A percentile compares a stretch with the other conserved stretches of the same genome.
Conservation (phyloP, 1,140 invertebrate genomes). For the Ridgeia piscesae region DNA sequence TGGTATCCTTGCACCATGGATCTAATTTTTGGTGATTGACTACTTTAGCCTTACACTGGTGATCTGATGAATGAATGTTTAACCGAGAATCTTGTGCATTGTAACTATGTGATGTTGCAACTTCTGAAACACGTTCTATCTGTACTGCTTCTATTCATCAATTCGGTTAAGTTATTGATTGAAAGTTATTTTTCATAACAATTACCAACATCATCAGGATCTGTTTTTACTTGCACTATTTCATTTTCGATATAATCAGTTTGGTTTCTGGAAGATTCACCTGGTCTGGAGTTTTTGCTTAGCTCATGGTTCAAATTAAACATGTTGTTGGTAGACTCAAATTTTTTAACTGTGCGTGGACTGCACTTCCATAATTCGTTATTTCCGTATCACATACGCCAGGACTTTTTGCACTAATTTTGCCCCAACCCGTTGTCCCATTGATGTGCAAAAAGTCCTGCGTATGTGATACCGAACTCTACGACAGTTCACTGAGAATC, state of each 20-base stretch:
- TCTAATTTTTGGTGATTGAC: background rate
- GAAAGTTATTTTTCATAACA: no score
- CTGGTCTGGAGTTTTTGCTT: background rate
- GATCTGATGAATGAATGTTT: background rate
- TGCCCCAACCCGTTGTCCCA: no score
- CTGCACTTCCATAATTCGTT: background rate
- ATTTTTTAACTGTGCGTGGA: background rate
- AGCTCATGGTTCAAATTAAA: background rate
- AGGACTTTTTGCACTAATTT: background rate
- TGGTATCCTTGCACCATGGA: background rate
- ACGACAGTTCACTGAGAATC: no score
- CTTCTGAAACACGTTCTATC: background rate
- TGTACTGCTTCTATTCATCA: background rate
- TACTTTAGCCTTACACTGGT: background rate
- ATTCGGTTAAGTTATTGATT: no score
- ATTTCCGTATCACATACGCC: background rate
- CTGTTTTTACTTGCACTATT: background rate
- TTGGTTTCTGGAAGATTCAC: background rate
- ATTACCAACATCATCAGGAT: background rate
- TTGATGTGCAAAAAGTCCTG: no score
- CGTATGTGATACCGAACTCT: no score
- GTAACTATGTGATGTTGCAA: background rate
- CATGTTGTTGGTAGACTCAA: background rate
- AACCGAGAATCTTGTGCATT: background rate
- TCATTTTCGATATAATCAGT: background rate